phyloP scores from a whole-genome alignment of 1,140 invertebrate genomes.

The Drosophila tani region DNA sequence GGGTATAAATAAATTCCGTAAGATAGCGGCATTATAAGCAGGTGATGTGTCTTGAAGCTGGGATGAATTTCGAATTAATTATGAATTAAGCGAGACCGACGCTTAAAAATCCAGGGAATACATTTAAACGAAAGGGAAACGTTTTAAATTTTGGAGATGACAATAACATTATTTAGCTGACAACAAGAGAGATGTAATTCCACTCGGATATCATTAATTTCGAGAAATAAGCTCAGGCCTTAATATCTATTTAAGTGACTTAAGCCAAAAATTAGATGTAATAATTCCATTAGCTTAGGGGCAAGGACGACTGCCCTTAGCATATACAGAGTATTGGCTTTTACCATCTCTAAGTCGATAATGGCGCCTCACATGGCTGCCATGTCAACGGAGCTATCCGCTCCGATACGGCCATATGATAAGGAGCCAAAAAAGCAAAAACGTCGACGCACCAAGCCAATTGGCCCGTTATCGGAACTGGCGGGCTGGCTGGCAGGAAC shows the following conservation, averaged over 20 bases:
- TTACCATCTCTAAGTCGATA: constrained; percentile 38
- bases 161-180: too few relatives aligned
- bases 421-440: constrained; percentile 25
- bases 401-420: constrained; percentile 37
- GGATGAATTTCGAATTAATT: constrained; percentile 11
- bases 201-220: not conserved
- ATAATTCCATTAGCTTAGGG: not conserved
- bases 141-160: too few relatives aligned
- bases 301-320: too few relatives aligned
- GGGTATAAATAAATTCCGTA: constrained; percentile 27
- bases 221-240: not conserved
- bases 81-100: not conserved
- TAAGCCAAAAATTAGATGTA: too few relatives aligned
- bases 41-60: constrained; percentile 7
- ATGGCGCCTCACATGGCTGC: constrained; percentile 33
- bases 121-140: too few relatives aligned
- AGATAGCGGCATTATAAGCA: constrained; percentile 23
- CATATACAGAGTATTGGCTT: not conserved
- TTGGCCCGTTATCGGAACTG: constrained; percentile 15
- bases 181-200: too few relatives aligned
- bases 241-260: not conserved
- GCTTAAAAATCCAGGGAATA: not conserved
- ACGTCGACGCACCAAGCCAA: constrained; percentile 13
- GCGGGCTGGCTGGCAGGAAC: constrained; percentile 7
- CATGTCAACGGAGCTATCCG: constrained; percentile 35